Base-by-base conservation (phyloP, 2,113 vertebrate species). In the Terrapene triunguis region DNA sequence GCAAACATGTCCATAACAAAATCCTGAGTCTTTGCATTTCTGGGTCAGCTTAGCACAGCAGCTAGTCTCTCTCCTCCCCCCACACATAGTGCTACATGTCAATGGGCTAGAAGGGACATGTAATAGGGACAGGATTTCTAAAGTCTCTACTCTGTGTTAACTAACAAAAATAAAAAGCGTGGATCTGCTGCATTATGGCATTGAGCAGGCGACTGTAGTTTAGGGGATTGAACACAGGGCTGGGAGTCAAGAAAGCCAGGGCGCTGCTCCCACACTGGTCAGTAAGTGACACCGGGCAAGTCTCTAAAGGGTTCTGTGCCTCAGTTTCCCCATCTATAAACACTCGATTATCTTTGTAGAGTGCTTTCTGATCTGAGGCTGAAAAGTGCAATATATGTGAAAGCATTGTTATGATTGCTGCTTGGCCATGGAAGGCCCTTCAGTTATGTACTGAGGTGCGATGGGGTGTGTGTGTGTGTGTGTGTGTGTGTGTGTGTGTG, bases 1-100 rank as follows among this genome's bases (percentile, higher is more conserved):
- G 87, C 84, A 92, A 96, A 94, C 57, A 32, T 51, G 82, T 82
- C 83, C 80, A 76, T 1, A 38, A 44, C 78, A 27, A 62, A 93
- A 94, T 6, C 54, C 84, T 69, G 92, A 93, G 82, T 22, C 85
- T n/a, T 86, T 7, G 51, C 76, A 32, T 79, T 91, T 65, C 79
- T 16, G 55, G 80, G 81, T 47, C 53, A 65, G 0, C 11, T 57
- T 11, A 91, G 82, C 76, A 42, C n/a, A 86, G 88, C 89, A 85
- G 53, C 14, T 6, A 22, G 2, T 35, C 29, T 48, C 42, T 82
- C 27, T 82, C 19, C 3, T 4, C 7, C 48, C 53, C 48, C 76
- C 27, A 29, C 65, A 85, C 62, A 2, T 5, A 44, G 27, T 32
- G 62, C 47, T 72, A 38, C 48, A 82, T 29, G 76, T 55, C 2